phyloP scores from a whole-genome alignment of 2,888 invertebrate genomes.

The Phytoseiulus persimilis region DNA sequence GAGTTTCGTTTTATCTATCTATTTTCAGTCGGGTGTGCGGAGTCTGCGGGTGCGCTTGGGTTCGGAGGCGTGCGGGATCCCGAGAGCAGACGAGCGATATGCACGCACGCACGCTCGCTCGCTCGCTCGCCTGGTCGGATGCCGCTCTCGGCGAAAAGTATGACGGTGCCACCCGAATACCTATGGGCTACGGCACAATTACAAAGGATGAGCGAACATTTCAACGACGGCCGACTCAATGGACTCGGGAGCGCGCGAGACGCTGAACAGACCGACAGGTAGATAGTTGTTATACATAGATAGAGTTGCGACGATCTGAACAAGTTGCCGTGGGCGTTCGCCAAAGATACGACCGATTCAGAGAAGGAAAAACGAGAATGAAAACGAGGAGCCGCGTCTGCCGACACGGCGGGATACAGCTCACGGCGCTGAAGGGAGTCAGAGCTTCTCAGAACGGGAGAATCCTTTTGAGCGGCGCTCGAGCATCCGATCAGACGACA shows the following conservation, averaged over 20 bases:
- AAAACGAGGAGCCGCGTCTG: not conserved
- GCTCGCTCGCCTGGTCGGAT: not conserved
- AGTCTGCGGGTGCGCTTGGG: not conserved
- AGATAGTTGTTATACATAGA: not conserved
- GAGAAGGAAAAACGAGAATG: not conserved
- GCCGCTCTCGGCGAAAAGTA: not conserved
- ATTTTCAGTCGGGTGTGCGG: not conserved
- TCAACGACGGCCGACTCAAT: not conserved
- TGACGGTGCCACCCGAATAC: not conserved
- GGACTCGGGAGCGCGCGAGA: not conserved
- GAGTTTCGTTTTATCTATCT: slow-evolving; percentile 31
- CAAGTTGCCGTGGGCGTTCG: not conserved
- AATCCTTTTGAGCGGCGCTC: not conserved
- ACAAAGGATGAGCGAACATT: not conserved
- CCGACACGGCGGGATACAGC: not conserved
- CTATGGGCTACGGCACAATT: not conserved
- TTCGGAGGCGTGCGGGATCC: not conserved
- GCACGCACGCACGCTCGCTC: not conserved
- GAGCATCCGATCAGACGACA: not conserved
- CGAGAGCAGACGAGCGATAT: not conserved
- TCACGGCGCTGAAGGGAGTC: not conserved
- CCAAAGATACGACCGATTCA: not conserved
- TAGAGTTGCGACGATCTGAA: not conserved
- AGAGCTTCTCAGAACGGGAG: not conserved
- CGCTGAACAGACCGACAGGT: too few relatives aligned